Evolutionary conservation across 2,888 invertebrate species (phyloP).

Genomic region (Polietes domitor): DNA sequence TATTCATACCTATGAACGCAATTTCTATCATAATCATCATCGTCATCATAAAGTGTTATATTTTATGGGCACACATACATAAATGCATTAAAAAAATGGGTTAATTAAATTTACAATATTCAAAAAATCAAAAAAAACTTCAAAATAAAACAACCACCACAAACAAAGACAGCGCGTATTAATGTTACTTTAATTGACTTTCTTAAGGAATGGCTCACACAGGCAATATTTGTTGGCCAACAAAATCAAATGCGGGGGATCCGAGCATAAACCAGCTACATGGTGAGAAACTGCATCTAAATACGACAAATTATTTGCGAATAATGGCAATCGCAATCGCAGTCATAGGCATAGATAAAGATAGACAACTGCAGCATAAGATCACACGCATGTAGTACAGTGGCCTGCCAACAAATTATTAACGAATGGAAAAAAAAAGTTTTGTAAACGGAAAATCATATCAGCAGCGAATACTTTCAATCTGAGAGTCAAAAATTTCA

Average conservation of each 20-base stretch:
- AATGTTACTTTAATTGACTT: background rate
- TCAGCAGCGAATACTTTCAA: no score
- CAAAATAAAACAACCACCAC: background rate
- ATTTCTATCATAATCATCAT: no score
- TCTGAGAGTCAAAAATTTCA: no score
- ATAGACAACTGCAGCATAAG: no score
- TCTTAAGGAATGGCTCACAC: background rate
- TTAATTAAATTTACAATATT: slow-evolving; percentile 7
- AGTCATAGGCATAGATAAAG: background rate
- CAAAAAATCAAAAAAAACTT: background rate
- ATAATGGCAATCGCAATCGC: slow-evolving; percentile 52
- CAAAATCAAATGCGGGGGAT: slow-evolving; percentile 1
- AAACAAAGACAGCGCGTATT: background rate
- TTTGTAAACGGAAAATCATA: no score
- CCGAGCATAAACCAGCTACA: background rate
- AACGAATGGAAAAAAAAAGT: no score
- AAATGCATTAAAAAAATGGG: background rate
- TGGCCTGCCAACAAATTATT: no score
- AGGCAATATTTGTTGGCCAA: background rate
- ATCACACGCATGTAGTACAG: no score
- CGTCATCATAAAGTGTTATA: background rate
- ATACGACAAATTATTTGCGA: slow-evolving; percentile 62
- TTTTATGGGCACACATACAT: background rate
- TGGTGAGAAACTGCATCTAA: background rate
- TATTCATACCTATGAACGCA: no score